Evolutionary conservation across 2,888 invertebrate genomes (phyloP), one percentile per base, ranked within the genome.

Genomic region (Dicycla oo): DNA sequence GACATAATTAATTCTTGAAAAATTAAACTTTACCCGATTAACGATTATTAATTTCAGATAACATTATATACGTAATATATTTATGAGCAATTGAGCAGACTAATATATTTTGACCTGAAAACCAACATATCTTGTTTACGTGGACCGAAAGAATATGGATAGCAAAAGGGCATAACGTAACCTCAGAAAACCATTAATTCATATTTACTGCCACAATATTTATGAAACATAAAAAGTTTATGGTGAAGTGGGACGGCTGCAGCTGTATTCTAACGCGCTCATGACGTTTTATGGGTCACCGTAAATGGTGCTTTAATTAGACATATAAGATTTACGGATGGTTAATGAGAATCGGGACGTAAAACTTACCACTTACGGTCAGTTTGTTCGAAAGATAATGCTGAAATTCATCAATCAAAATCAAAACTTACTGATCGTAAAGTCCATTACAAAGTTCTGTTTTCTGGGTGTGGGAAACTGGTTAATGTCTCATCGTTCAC

Each of bases 171-270:
- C 89, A 86, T 87, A 92, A 89, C 88, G 82, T 86, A 91, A 91
- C 91, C 93, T 93, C 91, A 89, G 87, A 90, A 92, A 90, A 86
- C 92, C 93, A 93, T 95, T 94, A 94, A 94, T 94, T 94, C 93
- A 91, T 94, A 94, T 94, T 94, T 94, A 94, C 94, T 92, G 88
- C 92, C 88, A 84, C 88, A 88, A 89, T 92, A 94, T 95, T 95
- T 95, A 95, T 94, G 95, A 93, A 92, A 92, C 95, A 94, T 95
- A 93, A 95, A 95, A 93, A 88, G 78, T 93, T 95, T 95, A 95
- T 89, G 94, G 92, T 91, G 91, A 93, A 90, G 91, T 92, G 89
- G 91, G 92, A 93, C 93, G 89, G 90, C 91, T 92, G 90, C 89
- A 90, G 89, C 89, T 90, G 90, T 93, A 92, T 92, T 93, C 90